Conservation (phyloP, 2,113 vertebrate genomes). For the Callipepla squamata region DNA sequence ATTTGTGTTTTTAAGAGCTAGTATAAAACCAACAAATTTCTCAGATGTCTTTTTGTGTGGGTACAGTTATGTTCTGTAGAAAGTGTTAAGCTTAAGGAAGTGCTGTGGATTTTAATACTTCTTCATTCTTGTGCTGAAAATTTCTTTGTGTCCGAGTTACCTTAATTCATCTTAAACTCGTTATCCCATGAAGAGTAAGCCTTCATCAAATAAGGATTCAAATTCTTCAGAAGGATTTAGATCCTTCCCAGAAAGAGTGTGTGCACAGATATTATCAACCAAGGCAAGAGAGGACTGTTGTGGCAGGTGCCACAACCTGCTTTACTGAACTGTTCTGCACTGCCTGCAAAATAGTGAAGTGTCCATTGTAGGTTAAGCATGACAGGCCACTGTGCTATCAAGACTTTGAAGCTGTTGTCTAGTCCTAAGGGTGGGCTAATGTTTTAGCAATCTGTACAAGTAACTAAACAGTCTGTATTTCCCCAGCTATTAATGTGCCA, state of each 20-base stretch:
- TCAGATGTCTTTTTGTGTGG: conserved; percentile 1
- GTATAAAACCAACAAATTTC: conserved; percentile 57
- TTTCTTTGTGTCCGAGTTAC: not conserved
- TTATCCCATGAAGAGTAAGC: not conserved
- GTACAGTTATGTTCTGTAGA: conserved; percentile 9
- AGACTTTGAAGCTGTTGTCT: not conserved
- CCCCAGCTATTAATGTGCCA: not conserved
- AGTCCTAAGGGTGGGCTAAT: not conserved
- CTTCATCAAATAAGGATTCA: not conserved
- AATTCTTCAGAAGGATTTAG: not conserved
- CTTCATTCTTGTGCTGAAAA: not conserved
- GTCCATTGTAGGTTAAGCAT: not conserved
- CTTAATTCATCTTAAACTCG: not conserved
- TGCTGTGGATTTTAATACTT: not conserved
- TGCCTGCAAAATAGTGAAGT: not conserved
- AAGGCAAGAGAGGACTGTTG: not conserved
- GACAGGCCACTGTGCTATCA: not conserved
- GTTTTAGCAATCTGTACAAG: not conserved
- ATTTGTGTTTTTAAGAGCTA: conserved; percentile 59
- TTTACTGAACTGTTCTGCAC: accelerated
- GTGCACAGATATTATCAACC: not conserved
- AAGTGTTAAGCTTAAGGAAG: not conserved
- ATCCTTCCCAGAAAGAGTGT: not conserved
- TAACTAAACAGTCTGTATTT: not conserved
- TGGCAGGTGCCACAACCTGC: accelerated